These are phyloP conservation scores for Ammodytes dubius DNA, from an alignment of 2,113 vertebrate species.

Conservation along the genomic window DNA sequence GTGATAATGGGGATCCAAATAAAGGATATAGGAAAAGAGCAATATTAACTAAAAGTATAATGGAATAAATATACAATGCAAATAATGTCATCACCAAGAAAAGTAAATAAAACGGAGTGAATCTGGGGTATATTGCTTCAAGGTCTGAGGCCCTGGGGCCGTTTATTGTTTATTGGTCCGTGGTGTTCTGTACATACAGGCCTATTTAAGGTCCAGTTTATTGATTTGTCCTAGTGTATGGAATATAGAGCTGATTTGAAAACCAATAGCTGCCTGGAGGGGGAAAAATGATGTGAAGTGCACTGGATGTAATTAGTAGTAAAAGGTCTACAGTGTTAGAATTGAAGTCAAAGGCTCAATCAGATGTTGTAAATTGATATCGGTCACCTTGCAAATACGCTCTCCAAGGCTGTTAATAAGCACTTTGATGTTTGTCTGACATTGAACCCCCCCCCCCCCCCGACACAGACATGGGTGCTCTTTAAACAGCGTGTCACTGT, in stretches of 20 bases:
- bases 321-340: neutral
- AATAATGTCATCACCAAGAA: too few relatives aligned
- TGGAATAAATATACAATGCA: too few relatives aligned
- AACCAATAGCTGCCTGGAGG: neutral
- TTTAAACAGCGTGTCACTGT: conserved; percentile 33
- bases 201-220: neutral
- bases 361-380: conserved; percentile 29
- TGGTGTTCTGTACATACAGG: too few relatives aligned
- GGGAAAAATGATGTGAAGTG: neutral
- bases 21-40: too few relatives aligned
- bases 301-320: neutral
- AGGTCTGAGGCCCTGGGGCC: too few relatives aligned
- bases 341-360: neutral
- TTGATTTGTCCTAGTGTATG: neutral
- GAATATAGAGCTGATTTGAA: neutral
- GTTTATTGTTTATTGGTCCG: neutral
- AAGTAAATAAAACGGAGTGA: too few relatives aligned
- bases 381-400: conserved; percentile 13
- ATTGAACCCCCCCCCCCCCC: conserved; percentile 32
- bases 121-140: too few relatives aligned
- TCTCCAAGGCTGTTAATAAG: conserved; percentile 20
- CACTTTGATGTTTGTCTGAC: neutral
- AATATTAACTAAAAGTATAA: too few relatives aligned
- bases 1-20: too few relatives aligned
- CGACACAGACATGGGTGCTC: conserved; percentile 15